These are phyloP conservation scores for Brenthis hecate DNA, from an alignment of 2,888 invertebrate species.

Conservation along the genomic window DNA sequence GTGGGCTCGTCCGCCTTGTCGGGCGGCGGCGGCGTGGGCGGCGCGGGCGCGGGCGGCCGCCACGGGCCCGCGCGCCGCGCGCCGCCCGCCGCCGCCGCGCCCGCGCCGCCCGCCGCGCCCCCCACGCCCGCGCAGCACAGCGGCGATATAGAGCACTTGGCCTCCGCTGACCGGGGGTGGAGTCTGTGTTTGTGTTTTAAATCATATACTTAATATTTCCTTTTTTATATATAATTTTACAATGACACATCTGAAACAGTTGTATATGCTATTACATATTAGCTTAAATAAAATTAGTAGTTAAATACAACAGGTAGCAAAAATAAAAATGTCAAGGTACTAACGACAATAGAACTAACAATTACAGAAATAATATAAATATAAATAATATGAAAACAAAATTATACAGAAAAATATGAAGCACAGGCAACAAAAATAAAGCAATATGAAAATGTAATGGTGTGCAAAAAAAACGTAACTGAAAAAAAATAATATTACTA, in stretches of 20 bases:
- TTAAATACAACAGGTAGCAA: no score
- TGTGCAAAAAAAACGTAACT: not conserved
- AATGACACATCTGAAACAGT: not conserved
- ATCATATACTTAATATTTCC: not conserved
- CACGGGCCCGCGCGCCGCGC: constrained; percentile 53
- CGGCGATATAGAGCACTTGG: constrained; percentile 92
- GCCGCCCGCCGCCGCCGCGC: constrained; percentile 62
- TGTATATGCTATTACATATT: no score
- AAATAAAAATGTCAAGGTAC: no score
- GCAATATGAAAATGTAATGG: not conserved
- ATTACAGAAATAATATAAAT: no score
- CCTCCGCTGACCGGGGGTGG: constrained; percentile 94
- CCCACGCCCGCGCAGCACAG: constrained; percentile 84
- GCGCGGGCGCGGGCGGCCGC: constrained; percentile 58
- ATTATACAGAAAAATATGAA: not conserved
- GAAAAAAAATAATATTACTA: not conserved
- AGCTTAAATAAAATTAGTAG: no score
- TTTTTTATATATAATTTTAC: not conserved
- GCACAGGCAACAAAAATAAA: not conserved
- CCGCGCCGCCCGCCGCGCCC: constrained; percentile 58
- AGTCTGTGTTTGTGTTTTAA: constrained; percentile 72
- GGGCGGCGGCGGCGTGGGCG: constrained; percentile 65
- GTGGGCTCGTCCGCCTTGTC: constrained; percentile 73
- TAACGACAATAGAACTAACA: no score
- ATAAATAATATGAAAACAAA: not conserved